These are phyloP conservation scores for Zaprionus capensis DNA, from an alignment of 1,140 invertebrate genomes.

Conservation along the genomic window DNA sequence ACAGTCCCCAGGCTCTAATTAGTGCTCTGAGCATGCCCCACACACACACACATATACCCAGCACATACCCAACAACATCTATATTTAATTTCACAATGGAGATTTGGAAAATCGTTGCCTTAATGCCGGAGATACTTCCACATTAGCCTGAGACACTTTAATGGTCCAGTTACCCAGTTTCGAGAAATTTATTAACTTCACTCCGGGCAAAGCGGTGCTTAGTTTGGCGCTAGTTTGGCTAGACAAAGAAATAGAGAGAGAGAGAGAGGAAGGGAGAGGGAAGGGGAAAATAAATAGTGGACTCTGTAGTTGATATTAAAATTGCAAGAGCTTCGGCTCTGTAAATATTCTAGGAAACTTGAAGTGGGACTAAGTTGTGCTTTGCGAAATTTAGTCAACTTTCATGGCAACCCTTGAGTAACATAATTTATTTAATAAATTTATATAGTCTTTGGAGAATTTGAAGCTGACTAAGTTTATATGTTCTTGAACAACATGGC, in stretches of 20 bases:
- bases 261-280: background rate
- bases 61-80: background rate
- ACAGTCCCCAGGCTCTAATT: constrained; percentile 43
- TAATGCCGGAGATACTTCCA: constrained; percentile 25
- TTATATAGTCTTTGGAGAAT: background rate
- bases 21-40: constrained; percentile 27
- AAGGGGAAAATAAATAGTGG: background rate
- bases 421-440: background rate
- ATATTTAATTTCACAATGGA: constrained; percentile 43
- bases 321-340: background rate
- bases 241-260: background rate
- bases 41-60: constrained; percentile 16
- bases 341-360: background rate
- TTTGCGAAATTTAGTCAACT: background rate
- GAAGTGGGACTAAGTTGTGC: background rate
- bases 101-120: constrained; percentile 33
- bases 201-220: background rate
- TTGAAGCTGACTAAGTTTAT: background rate
- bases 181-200: constrained; percentile 12
- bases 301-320: constrained; percentile 6
- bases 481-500: background rate
- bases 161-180: constrained; percentile 22
- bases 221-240: background rate
- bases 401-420: background rate
- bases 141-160: constrained; percentile 30